Evolutionary conservation across 2,797 vertebrate genomes (phyloP), one percentile per base, ranked within the genome.

Genomic region (Hirundo rustica): DNA sequence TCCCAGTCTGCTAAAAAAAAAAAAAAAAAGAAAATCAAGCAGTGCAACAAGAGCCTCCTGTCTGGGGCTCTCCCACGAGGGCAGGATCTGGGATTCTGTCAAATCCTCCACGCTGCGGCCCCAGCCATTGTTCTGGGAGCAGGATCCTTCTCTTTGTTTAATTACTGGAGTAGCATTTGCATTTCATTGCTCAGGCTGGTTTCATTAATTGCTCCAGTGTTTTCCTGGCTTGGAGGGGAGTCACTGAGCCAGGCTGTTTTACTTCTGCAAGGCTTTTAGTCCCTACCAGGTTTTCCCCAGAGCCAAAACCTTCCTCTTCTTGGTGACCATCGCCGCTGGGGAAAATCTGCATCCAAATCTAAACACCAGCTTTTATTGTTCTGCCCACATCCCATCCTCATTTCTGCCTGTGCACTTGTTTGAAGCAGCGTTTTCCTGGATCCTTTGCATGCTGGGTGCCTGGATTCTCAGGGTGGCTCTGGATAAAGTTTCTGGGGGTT

Each of bases 31-130:
- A 38, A 12, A 85, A 78, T 60, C 9, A 53, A 78, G 23, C 82
- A 1, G 47, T 92, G 82, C 89, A 88, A 62, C 87, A 85, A 84
- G 81, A 94, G 85, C 34, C 82, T 95, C 79, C 87, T 88, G 91
- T 73, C 32, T 50, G 58, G 45, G 42, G 40, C 72, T 58, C 2
- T 91, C 83, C 65, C 29, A 10, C 32, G 36, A 82, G 91, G 84
- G 71, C 32, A 78, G 74, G 32, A 3, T 3, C 58, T 48, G 51
- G 67, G 53, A 4, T 36, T 10, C 36, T 84, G 11, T 17, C 71
- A 50, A 6, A 45, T 4, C 53, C 72, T 4, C 53, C 72, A 80
- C 1, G 0, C 82, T 75, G 32, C 73, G 83, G 68, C 85, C 77
- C 66, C 0, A 0, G 29, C 93, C 80, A 29, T 85, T 89, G 93